phyloP scores from a whole-genome alignment of 2,797 vertebrate species.

The Gobionotothen gibberifrons region DNA sequence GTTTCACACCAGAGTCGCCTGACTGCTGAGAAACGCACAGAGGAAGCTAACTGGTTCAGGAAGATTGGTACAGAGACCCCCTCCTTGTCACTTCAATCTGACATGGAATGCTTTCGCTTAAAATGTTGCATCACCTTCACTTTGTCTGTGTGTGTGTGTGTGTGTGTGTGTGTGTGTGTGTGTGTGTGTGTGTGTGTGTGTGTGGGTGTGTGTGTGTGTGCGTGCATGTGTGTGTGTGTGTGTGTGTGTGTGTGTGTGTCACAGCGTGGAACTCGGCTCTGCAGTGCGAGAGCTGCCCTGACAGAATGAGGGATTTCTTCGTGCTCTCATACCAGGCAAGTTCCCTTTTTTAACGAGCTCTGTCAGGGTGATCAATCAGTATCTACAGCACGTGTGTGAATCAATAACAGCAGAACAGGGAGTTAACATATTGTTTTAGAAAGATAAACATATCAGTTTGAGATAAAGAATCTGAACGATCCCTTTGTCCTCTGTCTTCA shows the following conservation, averaged over 20 bases:
- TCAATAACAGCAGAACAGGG: slow-evolving; percentile 43
- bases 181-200: slow-evolving; percentile 28
- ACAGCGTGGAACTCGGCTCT: slow-evolving; percentile 94
- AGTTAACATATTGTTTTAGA: slow-evolving; percentile 25
- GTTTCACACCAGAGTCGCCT: slow-evolving; percentile 71
- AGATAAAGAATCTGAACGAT: slow-evolving; percentile 16
- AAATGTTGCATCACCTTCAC: slow-evolving; percentile 40
- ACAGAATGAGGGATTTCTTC: slow-evolving; percentile 92
- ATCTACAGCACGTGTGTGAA: slow-evolving; percentile 32
- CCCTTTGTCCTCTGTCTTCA: background rate
- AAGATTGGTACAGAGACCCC: slow-evolving; percentile 87
- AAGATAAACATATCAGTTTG: slow-evolving; percentile 17
- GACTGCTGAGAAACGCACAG: slow-evolving; percentile 70
- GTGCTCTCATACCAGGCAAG: slow-evolving; percentile 92
- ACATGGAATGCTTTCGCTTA: slow-evolving; percentile 16
- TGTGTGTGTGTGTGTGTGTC: slow-evolving; percentile 51
- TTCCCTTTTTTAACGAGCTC: slow-evolving; percentile 43
- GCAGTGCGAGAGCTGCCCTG: slow-evolving; percentile 82
- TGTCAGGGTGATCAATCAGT: slow-evolving; percentile 42
- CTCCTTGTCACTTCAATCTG: slow-evolving; percentile 29
- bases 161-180: slow-evolving; percentile 42
- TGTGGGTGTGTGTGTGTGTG: slow-evolving; percentile 31
- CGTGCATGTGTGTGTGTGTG: slow-evolving; percentile 37
- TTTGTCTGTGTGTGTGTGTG: slow-evolving; percentile 19
- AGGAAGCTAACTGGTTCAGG: slow-evolving; percentile 92